Conservation (phyloP, 1,140 invertebrate genomes). For the Drosophila willistoni region DNA sequence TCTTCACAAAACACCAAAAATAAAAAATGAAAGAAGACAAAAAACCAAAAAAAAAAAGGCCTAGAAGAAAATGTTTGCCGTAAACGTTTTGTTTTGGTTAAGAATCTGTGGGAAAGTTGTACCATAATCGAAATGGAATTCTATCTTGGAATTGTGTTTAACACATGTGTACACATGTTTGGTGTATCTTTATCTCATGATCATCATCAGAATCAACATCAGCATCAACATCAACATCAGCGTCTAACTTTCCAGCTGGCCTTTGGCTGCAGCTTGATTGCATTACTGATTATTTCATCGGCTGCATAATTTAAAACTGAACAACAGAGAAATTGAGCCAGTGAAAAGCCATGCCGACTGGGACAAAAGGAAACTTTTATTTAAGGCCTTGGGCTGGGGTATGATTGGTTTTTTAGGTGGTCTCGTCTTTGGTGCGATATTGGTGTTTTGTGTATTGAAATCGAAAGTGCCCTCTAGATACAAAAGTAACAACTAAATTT, state of each 20-base stretch:
- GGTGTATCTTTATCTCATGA: constrained; percentile 45
- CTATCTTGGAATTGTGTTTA: constrained; percentile 65
- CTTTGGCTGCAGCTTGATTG: constrained; percentile 65
- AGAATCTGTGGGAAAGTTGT: constrained; percentile 79
- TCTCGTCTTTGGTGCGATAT: constrained; percentile 14
- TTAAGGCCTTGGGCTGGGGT: constrained; percentile 42
- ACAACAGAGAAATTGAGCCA: constrained; percentile 53
- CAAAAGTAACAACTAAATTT: background rate
- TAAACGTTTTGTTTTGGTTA: constrained; percentile 70
- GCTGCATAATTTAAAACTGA: constrained; percentile 74
- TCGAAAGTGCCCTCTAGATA: constrained; percentile 52
- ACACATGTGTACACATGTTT: constrained; percentile 71
- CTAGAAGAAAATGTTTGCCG: constrained; percentile 40
- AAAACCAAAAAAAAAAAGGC: background rate
- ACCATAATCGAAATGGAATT: constrained; percentile 75
- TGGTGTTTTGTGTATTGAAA: constrained; percentile 33
- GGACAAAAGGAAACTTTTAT: constrained; percentile 46
- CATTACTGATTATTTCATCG: constrained; percentile 78
- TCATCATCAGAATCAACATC: constrained; percentile 51
- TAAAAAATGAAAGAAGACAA: constrained; percentile 3
- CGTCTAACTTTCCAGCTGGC: constrained; percentile 49
- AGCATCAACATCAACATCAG: constrained; percentile 35
- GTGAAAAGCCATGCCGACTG: constrained; percentile 42
- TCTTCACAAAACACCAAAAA: constrained; percentile 7
- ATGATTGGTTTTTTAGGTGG: constrained; percentile 62